Percentiles rank a stretch among this genome's conserved stretches.
These are phyloP conservation scores for Glaucopsyche alexis DNA, from an alignment of 2,888 invertebrate species.

Conservation along the genomic window DNA sequence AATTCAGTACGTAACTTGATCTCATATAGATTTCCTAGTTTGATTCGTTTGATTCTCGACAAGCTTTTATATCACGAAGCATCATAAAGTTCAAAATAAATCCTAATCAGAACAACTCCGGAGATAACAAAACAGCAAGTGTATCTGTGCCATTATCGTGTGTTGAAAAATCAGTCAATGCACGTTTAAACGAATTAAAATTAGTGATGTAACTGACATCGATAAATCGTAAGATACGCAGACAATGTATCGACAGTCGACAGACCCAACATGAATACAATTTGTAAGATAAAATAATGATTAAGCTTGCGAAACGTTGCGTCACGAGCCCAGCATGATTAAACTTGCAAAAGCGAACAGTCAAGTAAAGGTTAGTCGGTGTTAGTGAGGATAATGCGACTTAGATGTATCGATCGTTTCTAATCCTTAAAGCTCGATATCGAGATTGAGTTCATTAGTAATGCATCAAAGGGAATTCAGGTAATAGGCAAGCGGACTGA, in stretches of 20 bases:
- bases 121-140: not conserved
- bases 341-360: slow-evolving; percentile 79
- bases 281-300: slow-evolving; percentile 79
- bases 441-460: slow-evolving; percentile 1
- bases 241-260: slow-evolving; percentile 43
- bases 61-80: no score
- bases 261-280: slow-evolving; percentile 67
- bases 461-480: not conserved
- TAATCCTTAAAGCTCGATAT: not conserved
- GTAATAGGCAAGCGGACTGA: not conserved
- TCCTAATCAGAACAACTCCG: not conserved
- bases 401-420: slow-evolving; percentile 44
- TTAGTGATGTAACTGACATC: slow-evolving; percentile 45
- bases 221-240: slow-evolving; percentile 32
- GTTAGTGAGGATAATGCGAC: slow-evolving; percentile 41
- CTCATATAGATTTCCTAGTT: no score
- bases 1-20: no score
- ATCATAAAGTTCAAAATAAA: no score
- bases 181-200: not conserved
- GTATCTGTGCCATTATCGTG: not conserved
- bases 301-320: slow-evolving; percentile 76
- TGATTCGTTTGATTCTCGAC: no score
- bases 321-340: slow-evolving; percentile 77
- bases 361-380: slow-evolving; percentile 73
- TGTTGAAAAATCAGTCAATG: not conserved